Conservation (phyloP, 2,113 vertebrate genomes). For the Rhipidura dahli region DNA sequence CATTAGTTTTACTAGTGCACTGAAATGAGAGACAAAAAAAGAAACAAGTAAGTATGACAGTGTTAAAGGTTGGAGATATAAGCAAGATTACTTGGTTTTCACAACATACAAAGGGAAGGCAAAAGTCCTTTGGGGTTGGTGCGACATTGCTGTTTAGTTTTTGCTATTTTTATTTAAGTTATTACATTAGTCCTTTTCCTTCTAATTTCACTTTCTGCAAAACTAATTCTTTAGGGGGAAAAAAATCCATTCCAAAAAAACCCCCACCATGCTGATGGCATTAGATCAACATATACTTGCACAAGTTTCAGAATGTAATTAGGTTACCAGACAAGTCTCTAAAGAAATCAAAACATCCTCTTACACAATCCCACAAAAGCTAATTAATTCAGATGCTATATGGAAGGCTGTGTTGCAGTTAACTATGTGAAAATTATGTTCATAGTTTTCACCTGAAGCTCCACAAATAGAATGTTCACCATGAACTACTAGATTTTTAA, state of each 20-base stretch:
- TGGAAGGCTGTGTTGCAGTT: background rate
- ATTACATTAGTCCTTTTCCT: background rate
- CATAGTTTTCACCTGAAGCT: background rate
- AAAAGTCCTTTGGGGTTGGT: fast-evolving
- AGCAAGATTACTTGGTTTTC: background rate
- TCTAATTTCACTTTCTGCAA: background rate
- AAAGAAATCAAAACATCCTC: slow-evolving; percentile 29
- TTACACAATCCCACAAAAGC: background rate
- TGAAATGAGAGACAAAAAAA: slow-evolving; percentile 59
- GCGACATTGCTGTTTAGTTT: background rate
- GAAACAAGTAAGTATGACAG: background rate
- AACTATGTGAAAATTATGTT: background rate
- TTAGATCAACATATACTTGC: background rate
- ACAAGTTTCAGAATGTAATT: background rate
- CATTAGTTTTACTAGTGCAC: slow-evolving; percentile 95
- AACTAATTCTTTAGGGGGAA: background rate
- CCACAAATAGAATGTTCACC: background rate
- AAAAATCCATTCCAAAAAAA: background rate
- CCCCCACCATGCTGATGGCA: background rate
- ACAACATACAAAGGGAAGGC: background rate
- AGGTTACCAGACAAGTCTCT: slow-evolving; percentile 33
- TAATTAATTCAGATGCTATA: slow-evolving; percentile 12
- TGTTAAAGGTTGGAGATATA: background rate
- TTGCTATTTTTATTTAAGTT: background rate
- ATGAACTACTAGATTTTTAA: background rate